Evolutionary conservation across 2,888 invertebrate genomes (phyloP), one percentile per base, ranked within the genome.

Genomic region (Acrobasis consociella): DNA sequence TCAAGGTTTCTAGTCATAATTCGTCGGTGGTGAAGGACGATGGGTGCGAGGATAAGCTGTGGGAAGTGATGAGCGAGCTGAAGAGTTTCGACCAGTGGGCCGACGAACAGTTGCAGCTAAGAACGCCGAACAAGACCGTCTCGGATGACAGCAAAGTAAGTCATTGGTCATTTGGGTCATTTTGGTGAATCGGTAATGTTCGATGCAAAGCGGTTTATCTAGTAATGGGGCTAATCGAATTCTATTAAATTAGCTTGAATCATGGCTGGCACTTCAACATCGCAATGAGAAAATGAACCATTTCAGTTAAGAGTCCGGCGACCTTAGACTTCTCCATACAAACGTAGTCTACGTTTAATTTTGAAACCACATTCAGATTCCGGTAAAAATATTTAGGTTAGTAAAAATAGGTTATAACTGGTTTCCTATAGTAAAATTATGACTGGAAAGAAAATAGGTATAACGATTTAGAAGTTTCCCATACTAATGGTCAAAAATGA

Each of bases 41-140:
- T 16, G 78, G 75, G 59, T 74, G 78, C 59, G 85, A 86, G 55
- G 88, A 85, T 11, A 88, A 87, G 66, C 74, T 91, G 49, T 85
- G 84, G 83, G 91, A 91, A 66, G 88, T 89, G 68, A 88, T 91
- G 88, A 86, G 82, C 49, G 91, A 91, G 70, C 67, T 92, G 71
- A 87, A 86, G 62, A 82, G 81, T 67, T 85, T 91, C 42, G 91
- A 91, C 67, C 81, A 81, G 67, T 91, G 91, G 90, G 91, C 90
- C 0, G 91, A 91, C 63, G 90, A 91, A 65, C 90, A 90, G 72
- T 70, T 90, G 71, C 75, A 81, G 64, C 70, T 70, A 49, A 82
- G 78, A 64, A 84, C 87, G 37, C 72, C 78, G 53, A 80, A 77
- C 53, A 78, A 78, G 0, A 81, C 77, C 67, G 87, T 83, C 70